phyloP scores from a whole-genome alignment of 1,140 invertebrate genomes.

The Drosophila ercepeae region DNA sequence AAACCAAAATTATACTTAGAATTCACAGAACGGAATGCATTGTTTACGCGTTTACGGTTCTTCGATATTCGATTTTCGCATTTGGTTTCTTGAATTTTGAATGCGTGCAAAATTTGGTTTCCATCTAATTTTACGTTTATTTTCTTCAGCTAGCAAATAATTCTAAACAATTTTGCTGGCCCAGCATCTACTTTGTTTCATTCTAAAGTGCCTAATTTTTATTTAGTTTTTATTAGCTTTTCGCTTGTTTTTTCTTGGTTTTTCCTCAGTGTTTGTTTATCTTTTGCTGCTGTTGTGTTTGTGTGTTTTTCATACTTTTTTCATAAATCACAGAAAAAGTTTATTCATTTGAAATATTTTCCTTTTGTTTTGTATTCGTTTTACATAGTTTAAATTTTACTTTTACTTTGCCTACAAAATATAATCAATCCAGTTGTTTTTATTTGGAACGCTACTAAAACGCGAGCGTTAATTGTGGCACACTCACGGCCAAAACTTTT shows the following conservation, averaged over 20 bases:
- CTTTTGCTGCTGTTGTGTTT: slow-evolving; percentile 24
- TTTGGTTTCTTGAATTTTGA: slow-evolving; percentile 31
- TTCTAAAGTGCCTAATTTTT: slow-evolving; percentile 63
- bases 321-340: slow-evolving; percentile 82
- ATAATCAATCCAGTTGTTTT: slow-evolving; percentile 62
- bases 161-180: slow-evolving; percentile 63
- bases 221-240: slow-evolving; percentile 49
- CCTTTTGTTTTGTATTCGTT: slow-evolving; percentile 20
- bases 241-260: slow-evolving; percentile 29
- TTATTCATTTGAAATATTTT: slow-evolving; percentile 73
- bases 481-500: not conserved
- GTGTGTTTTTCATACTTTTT: slow-evolving; percentile 73
- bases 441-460: slow-evolving; percentile 50
- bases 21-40: slow-evolving; percentile 8
- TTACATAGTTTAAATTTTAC: slow-evolving; percentile 44
- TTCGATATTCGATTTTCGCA: slow-evolving; percentile 13
- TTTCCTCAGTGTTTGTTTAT: slow-evolving; percentile 34
- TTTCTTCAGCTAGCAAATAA: slow-evolving; percentile 56
- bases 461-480: slow-evolving; percentile 20
- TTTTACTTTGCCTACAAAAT: slow-evolving; percentile 64
- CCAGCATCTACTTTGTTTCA: slow-evolving; percentile 50
- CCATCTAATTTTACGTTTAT: slow-evolving; percentile 7
- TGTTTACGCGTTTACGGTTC: slow-evolving; percentile 13
- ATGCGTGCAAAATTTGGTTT: slow-evolving; percentile 57
- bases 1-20: slow-evolving; percentile 13